These are phyloP conservation scores for Grus americana DNA, from an alignment of 2,113 vertebrate species.

Conservation along the genomic window DNA sequence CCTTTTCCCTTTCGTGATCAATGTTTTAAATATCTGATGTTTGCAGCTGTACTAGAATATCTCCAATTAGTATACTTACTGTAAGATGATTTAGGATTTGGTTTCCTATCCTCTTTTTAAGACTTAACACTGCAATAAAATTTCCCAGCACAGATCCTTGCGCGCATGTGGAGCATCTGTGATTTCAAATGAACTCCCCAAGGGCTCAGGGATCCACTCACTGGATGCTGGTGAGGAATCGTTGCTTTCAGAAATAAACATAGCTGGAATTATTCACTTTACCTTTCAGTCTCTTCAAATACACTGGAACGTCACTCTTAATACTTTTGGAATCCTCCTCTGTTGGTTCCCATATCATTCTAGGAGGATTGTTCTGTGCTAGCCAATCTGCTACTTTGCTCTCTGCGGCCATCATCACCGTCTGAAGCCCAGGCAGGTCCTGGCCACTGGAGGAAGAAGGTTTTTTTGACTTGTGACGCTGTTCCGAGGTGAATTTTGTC, in stretches of 20 bases:
- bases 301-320: slow-evolving; percentile 95
- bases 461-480: slow-evolving; percentile 88
- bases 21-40: neutral
- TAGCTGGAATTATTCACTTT: slow-evolving; percentile 66
- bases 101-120: neutral
- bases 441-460: slow-evolving; percentile 75
- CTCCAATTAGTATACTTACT: neutral
- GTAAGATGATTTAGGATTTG: neutral
- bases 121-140: neutral
- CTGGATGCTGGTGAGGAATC: neutral
- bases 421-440: slow-evolving; percentile 92
- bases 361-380: slow-evolving; percentile 94
- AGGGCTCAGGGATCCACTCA: neutral
- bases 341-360: slow-evolving; percentile 88
- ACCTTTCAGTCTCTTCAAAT: slow-evolving; percentile 97
- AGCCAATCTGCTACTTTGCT: slow-evolving; percentile 99
- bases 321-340: slow-evolving; percentile 98
- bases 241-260: slow-evolving; percentile 2
- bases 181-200: neutral
- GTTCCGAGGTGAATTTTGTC: slow-evolving; percentile 87
- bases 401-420: slow-evolving; percentile 95
- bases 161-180: neutral
- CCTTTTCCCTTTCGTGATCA: neutral
- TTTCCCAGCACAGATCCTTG: neutral
- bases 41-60: neutral